Base-by-base conservation (phyloP, 2,888 invertebrate species). In the Andrena dorsata region DNA sequence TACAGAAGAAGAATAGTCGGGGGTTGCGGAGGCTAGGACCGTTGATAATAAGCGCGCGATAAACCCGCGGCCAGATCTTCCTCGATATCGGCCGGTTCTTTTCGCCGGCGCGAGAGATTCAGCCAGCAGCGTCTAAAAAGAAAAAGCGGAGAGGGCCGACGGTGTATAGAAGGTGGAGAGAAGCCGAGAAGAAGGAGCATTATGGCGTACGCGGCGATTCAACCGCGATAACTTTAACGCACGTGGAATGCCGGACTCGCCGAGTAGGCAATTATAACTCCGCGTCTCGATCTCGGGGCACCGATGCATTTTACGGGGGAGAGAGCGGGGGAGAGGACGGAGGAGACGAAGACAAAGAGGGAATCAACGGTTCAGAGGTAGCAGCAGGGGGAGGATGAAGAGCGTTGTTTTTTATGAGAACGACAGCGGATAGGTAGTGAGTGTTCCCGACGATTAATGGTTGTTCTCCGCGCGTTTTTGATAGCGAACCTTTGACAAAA, bases 221-320 rank as follows among this genome's bases (percentile, higher is more conserved):
- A 80, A 64, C 80, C 88, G 83, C 87, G 90, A 90, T 90, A 90
- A 91, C 87, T 90, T 90, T 86, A 90, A 90, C 85, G 88, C 90
- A 87, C 86, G 82, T 76, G 90, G 90, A 90, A 90, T 89, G 90
- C 82, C 76, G 88, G 80, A 79, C 86, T 88, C 80, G 87, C 82
- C 88, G 87, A 86, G 87, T 84, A 83, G 87, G 88, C 90, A 91
- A 90, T 91, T 90, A 90, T 90, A 89, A 89, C 72, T 83, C 78
- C 83, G 80, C 85, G 90, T 86, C 85, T 80, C 80, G 88, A 88
- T 85, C 85, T 71, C 74, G 51, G 28, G 63, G 35, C 82, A 41
- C 74, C 74, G 78, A 83, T 85, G 87, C 87, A 75, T 83, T 88
- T 88, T 88, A 82, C 86, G 69, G 79, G 71, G 56, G 53, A 53